Evolutionary conservation across 1,140 invertebrate genomes (phyloP), one percentile per base, ranked within the genome.

Genomic region (Drosophila nigrodunni): DNA sequence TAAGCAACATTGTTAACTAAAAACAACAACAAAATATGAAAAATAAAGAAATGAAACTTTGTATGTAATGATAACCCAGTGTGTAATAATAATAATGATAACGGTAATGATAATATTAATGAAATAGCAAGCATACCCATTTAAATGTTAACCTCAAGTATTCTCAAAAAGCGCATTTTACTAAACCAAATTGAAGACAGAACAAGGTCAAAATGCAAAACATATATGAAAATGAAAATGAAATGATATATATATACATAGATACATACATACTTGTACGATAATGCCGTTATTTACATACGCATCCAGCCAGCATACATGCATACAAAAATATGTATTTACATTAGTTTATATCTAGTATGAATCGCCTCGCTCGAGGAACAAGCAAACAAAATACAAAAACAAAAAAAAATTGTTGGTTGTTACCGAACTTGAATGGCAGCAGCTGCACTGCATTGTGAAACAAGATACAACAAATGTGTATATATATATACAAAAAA

Each of bases 131-230:
- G 72, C 71, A 54, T 77, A 80, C 73, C 83, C 77, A 74, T 69
- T 80, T 77, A 83, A 88, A 88, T 89, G 85, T 89, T 85, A 89
- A 88, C 80, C 85, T 78, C 83, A 89, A 89, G 86, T 90, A 89
- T 90, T 88, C 82, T 89, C 80, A 81, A 89, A 30, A 41, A 81
- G 68, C 52, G 86, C 85, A 89, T 89, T 89, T 89, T 85, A 89
- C 78, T 79, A 76, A 83, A 88, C 49, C 39, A 66, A 58, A 71
- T 64, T 67, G 58, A 60, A 77, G 68, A 73, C 43, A 67, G 61
- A 35, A 77, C 18, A 55, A 37, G 70, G 35, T 55, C 30, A 68
- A 52, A 30, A 68, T 66, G 69, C 30, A 59, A 74, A 62, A 57
- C 11, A 66, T 67, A 77, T 77, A 43, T 35, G 18, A 21, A 59